Evolutionary conservation across 1,140 invertebrate species (phyloP).

Genomic region (Mylabris phalerata): DNA sequence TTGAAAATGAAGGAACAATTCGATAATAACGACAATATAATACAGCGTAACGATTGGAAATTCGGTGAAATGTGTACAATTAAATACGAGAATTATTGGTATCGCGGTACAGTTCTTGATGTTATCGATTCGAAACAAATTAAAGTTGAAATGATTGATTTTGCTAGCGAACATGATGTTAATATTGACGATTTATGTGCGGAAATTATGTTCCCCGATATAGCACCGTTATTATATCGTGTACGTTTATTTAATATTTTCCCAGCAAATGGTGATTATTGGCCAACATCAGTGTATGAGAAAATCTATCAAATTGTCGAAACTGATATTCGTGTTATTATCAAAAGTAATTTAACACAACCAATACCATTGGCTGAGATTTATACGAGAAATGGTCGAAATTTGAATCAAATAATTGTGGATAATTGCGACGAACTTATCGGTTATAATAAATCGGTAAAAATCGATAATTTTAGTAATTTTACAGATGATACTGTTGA

Average conservation of each 20-base stretch:
- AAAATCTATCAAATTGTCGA: slow-evolving; percentile 3
- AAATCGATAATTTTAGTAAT: no score
- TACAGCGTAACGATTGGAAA: slow-evolving; percentile 12
- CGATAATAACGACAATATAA: neutral
- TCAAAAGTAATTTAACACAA: neutral
- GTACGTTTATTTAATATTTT: slow-evolving; percentile 44
- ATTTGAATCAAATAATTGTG: neutral
- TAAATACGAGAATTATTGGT: slow-evolving; percentile 51
- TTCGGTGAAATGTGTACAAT: slow-evolving; percentile 26
- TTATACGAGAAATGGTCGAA: neutral
- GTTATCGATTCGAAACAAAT: slow-evolving; percentile 39
- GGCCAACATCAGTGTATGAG: slow-evolving; percentile 20
- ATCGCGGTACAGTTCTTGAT: slow-evolving; percentile 50
- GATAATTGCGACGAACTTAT: no score
- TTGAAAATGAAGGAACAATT: neutral
- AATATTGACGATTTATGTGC: slow-evolving; percentile 48
- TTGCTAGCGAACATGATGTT: slow-evolving; percentile 53
- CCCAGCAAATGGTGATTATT: slow-evolving; percentile 33
- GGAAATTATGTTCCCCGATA: slow-evolving; percentile 49
- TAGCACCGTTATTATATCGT: slow-evolving; percentile 51
- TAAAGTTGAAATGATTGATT: slow-evolving; percentile 55
- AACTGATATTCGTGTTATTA: slow-evolving; percentile 5
- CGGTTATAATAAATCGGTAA: no score
- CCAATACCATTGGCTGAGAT: neutral
- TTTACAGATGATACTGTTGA: no score